phyloP scores from a whole-genome alignment of 2,113 vertebrate species.

The Nyctereutes procyonoides region DNA sequence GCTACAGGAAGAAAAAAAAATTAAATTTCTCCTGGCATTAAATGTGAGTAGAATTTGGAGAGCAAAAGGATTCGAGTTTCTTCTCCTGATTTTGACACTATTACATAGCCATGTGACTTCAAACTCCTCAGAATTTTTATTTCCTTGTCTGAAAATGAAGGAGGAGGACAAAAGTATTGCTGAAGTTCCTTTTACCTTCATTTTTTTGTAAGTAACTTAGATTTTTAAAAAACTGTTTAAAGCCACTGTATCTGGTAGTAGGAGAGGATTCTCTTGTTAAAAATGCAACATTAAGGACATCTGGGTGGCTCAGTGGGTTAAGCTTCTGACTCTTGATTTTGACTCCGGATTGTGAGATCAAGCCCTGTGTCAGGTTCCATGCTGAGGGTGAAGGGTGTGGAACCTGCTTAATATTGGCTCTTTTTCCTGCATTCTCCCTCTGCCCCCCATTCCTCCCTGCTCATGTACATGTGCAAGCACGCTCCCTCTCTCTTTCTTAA shows the following conservation, averaged over 20 bases:
- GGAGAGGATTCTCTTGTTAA: background rate
- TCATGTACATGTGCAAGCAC: accelerated
- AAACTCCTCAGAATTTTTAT: background rate
- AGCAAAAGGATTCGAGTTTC: background rate
- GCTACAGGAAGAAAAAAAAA: background rate
- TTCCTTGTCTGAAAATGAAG: background rate
- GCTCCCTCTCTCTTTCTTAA: background rate
- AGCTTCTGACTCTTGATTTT: background rate
- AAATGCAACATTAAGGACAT: background rate
- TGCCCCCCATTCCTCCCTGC: background rate
- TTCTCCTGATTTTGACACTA: background rate
- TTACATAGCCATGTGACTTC: background rate
- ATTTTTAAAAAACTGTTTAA: background rate
- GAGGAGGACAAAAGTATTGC: background rate
- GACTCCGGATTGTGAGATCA: background rate
- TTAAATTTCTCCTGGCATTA: background rate
- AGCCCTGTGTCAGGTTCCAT: background rate
- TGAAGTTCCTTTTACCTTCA: background rate
- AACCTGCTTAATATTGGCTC: background rate
- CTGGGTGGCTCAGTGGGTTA: background rate
- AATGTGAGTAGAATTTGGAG: background rate
- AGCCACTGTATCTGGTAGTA: background rate
- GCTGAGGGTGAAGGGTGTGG: background rate
- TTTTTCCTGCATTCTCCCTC: background rate
- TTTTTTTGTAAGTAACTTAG: background rate